Evolutionary conservation across 2,113 vertebrate species (phyloP), one percentile per base, ranked within the genome.

Genomic region (Scalopus aquaticus): DNA sequence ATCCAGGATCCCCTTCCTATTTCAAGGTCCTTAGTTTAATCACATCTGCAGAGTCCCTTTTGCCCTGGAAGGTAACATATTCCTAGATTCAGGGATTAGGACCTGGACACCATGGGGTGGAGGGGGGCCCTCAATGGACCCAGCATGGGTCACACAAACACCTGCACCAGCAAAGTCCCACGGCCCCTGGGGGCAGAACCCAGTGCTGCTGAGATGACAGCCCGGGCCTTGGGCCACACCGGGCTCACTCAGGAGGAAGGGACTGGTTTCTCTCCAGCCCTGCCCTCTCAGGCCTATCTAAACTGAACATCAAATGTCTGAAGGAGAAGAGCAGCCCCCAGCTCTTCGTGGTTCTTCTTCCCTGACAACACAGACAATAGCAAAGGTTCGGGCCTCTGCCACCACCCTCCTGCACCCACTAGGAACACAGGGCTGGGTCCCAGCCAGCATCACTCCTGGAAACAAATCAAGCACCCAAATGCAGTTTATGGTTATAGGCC

Each of bases 31-130:
- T 28, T 20, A 35, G 5, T 42, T 42, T 9, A 67, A 35, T 60
- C 89, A 44, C 7, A 16, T n/a, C 42, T 19, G 35, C 28, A 28
- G 65, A 76, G 44, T 56, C 64, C 13, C 44, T n/a, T 78, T 58
- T 78, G 54, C 84, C 83, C 19, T 13, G 5, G 64, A 1, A 44
- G 49, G n/a, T 39, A 2, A 39, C 28, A 19, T 65, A 19, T 6
- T 4, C 22, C 0, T 70, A 32, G 1, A 1, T 16, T 72, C 10
- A 0, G 46, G 60, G 24, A 56, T 51, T 16, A 37, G 12, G n/a
- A 19, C 0, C 0, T 9, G 4, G 42, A 19, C 26, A 11, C 11
- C 1, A 4, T 67, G 3, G 22, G 10, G 30, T 51, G 60, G 9
- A 26, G 32, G 28, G 30, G 15, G 9, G 28, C 13, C 49, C 0